Conservation (phyloP, 1,140 invertebrate species). For the Cotesia chilonis region DNA sequence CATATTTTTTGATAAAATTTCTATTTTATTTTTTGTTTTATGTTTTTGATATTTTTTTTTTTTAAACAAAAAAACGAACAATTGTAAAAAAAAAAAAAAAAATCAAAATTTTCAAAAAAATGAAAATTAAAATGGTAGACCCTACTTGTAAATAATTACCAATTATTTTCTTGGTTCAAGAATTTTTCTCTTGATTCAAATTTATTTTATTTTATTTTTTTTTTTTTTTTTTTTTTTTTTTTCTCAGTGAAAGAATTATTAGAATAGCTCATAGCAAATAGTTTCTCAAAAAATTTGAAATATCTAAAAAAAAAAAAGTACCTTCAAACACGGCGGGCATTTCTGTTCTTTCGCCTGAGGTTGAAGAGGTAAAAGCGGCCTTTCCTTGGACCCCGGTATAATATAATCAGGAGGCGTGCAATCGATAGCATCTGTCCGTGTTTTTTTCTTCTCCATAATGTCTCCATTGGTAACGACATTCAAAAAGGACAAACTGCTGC, state of each 20-base stretch:
- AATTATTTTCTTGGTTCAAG: too few relatives aligned
- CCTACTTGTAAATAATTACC: too few relatives aligned
- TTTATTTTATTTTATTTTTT: too few relatives aligned
- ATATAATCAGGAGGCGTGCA: conserved; percentile 97
- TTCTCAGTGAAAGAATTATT: neutral
- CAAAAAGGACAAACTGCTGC: conserved; percentile 93
- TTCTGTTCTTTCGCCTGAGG: conserved; percentile 89
- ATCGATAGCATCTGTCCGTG: conserved; percentile 87
- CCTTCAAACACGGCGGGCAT: conserved; percentile 87
- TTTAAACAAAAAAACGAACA: too few relatives aligned
- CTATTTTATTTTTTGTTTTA: too few relatives aligned
- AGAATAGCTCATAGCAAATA: neutral
- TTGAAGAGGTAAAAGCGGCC: conserved; percentile 86
- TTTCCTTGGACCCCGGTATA: conserved; percentile 88
- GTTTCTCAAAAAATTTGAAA: neutral
- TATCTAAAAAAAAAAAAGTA: conserved; percentile 49
- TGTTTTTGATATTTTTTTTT: too few relatives aligned
- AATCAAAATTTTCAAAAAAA: too few relatives aligned
- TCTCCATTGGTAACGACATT: conserved; percentile 94
- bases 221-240: too few relatives aligned
- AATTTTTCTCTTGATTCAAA: too few relatives aligned
- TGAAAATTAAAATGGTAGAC: too few relatives aligned
- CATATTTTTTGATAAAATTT: too few relatives aligned
- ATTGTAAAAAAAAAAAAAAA: too few relatives aligned
- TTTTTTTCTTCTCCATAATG: conserved; percentile 88